Conservation (phyloP, 1,140 invertebrate genomes). For the Mizuhopecten yessoensis region DNA sequence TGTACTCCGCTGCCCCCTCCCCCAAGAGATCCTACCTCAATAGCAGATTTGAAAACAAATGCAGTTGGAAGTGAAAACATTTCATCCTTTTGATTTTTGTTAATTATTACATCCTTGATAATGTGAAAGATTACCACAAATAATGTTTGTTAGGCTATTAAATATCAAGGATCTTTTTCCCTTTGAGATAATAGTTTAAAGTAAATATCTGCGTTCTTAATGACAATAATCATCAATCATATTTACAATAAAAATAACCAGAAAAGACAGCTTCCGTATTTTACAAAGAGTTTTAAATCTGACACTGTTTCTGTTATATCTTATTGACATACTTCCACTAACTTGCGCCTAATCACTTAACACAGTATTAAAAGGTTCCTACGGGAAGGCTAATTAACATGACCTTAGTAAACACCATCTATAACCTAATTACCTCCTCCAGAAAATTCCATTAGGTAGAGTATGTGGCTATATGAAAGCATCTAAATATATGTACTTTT, state of each 20-base stretch:
- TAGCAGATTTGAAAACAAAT: too few species aligned
- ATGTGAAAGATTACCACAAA: too few species aligned
- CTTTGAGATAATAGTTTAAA: neutral
- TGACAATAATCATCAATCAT: neutral
- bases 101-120: too few species aligned
- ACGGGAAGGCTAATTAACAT: neutral
- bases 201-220: neutral
- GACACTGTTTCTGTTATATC: neutral
- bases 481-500: too few species aligned
- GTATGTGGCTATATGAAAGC: too few species aligned
- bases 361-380: neutral
- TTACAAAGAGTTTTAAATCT: neutral
- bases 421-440: too few species aligned
- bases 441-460: neutral
- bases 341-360: neutral
- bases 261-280: neutral
- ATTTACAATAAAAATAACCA: neutral
- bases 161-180: too few species aligned
- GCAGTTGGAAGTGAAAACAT: too few species aligned
- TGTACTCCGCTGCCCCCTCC: too few species aligned
- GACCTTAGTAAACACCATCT: neutral
- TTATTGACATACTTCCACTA: neutral
- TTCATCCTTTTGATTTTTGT: too few species aligned
- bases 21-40: too few species aligned
- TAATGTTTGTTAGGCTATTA: too few species aligned